Percentiles rank a stretch among this genome's conserved stretches.
phyloP scores from a whole-genome alignment of 23 tunicate species.

The Botrylloides violaceus region DNA sequence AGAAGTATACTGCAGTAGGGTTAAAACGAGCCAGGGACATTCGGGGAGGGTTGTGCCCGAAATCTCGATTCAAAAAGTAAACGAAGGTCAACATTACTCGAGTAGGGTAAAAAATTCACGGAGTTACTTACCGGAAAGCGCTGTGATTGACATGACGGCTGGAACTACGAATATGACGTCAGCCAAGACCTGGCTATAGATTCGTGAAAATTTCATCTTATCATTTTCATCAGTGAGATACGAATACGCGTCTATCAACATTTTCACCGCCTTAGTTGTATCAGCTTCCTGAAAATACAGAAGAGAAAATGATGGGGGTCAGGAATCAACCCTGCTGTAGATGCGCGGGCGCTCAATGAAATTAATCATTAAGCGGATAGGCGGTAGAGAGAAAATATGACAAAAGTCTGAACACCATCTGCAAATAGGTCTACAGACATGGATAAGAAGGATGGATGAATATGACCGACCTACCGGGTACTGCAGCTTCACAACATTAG shows the following conservation, averaged over 20 bases:
- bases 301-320: neutral
- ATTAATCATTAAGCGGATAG: no score
- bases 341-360: no score
- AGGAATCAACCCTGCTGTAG: no score
- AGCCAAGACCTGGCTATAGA: slow-evolving; percentile 33
- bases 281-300: neutral
- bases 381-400: no score
- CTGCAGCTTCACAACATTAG: neutral
- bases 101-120: no score
- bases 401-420: no score
- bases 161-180: slow-evolving; percentile 70
- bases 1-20: neutral
- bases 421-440: no score
- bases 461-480: neutral
- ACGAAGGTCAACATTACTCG: no score
- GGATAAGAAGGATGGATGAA: no score
- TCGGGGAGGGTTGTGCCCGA: neutral
- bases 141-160: slow-evolving; percentile 36
- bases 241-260: neutral
- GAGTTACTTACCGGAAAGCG: slow-evolving; percentile 65
- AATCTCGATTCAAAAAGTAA: no score
- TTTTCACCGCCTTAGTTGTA: neutral
- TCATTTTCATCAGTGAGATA: neutral
- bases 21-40: neutral
- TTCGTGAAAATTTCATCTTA: slow-evolving; percentile 22